Conservation (phyloP, 2,888 invertebrate genomes). For the Nomada hirtipes region DNA sequence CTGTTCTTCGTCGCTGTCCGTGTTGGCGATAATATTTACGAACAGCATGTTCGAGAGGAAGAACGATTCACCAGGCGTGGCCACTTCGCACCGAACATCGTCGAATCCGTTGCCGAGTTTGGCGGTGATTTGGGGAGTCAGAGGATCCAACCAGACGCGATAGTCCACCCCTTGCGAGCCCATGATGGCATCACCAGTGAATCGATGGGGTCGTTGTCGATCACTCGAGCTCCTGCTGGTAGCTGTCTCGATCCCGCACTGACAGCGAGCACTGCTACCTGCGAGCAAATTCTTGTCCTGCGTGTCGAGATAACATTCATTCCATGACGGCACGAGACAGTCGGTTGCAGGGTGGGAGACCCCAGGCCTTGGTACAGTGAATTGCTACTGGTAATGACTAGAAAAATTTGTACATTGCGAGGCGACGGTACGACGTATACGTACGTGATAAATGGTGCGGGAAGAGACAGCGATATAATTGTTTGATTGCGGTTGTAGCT, state of each 20-base stretch:
- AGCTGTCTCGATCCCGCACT: not conserved
- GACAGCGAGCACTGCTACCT: not conserved
- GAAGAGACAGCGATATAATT: not conserved
- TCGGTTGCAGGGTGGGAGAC: not conserved
- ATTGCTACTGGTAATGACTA: not conserved
- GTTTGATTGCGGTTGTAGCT: not conserved
- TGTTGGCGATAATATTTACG: conserved; percentile 46
- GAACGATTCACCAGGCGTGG: conserved; percentile 55
- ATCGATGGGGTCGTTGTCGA: not conserved
- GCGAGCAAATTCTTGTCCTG: not conserved
- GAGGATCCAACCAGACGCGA: conserved; percentile 31
- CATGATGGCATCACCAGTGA: not conserved
- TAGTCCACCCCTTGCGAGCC: not conserved
- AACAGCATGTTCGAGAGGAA: conserved; percentile 68
- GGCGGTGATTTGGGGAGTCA: conserved; percentile 54
- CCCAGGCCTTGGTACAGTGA: not conserved
- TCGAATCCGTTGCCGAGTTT: conserved; percentile 43
- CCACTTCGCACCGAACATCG: conserved; percentile 54
- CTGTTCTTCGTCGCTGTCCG: not conserved
- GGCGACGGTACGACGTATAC: not conserved
- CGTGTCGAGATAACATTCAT: not conserved
- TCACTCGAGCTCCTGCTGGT: not conserved
- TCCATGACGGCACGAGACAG: not conserved
- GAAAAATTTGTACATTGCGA: not conserved
- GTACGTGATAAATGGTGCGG: not conserved